Base-by-base conservation (phyloP, 2,797 vertebrate genomes). In the Phrynocephalus forsythii region DNA sequence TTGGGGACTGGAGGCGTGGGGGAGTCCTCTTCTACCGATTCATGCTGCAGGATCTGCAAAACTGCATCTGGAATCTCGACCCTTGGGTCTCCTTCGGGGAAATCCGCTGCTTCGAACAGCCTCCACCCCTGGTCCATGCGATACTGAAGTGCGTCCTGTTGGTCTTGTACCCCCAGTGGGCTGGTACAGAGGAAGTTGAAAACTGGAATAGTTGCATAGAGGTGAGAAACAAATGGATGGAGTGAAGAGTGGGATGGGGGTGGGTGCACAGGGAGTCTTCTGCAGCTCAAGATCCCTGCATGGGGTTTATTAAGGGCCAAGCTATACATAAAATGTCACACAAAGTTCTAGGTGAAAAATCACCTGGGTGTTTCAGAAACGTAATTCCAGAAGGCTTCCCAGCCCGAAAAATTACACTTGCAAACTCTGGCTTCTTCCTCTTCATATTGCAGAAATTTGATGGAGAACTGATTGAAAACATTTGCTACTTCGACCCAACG, bases 401-500 rank as follows among this genome's bases (percentile, higher is more conserved):
- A 13, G 52, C 52, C 52, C 13, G 52, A 56, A 13, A 56, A 56
- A 56, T 56, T 13, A 56, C 1, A 56, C 13, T 56, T 56, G 52
- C 52, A 56, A 56, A 56, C 6, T 56, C 56, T 60, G 8, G 3
- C 6, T 11, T 13, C 11, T 20, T 24, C 7, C 2, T 8, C 69
- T 66, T 10, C 9, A 30, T 5, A 63, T 38, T 82, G 73, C 93
- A 97, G 97, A 94, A 96, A 68, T n/a, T 97, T 20, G 94, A 96
- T 79, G 94, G 87, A 79, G 88, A 88, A 84, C 95, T 97, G 82
- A 93, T 97, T 76, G 85, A 94, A 76, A 92, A 92, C 82, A 95
- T 97, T 84, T 96, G 92, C 91, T 81, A 30, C 72, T 97, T 97
- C 93, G 97, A 97, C 90, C 97, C 97, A 83, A 96, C 96, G 84